Percentiles rank a stretch among this genome's conserved stretches.
Conservation (phyloP, 2,888 invertebrate genomes). For the Rhagophthalmus giganteus region DNA sequence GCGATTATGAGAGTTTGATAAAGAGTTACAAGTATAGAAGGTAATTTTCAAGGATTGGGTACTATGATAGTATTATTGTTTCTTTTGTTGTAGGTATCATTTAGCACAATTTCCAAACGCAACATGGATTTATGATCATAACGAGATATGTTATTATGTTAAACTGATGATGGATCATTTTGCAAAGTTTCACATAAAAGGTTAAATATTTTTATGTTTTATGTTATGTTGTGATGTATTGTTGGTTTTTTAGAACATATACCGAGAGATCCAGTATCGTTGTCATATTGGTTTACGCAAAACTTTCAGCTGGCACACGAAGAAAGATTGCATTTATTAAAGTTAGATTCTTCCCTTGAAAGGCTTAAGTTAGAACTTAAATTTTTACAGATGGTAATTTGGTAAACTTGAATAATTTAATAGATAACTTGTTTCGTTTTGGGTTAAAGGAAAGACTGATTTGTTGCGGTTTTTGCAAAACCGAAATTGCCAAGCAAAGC, state of each 20-base stretch:
- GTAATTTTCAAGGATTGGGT: no score
- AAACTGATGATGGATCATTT: constrained; percentile 44
- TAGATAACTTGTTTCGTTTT: background rate
- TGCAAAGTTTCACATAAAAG: constrained; percentile 42
- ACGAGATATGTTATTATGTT: constrained; percentile 48
- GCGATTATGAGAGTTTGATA: constrained; percentile 41
- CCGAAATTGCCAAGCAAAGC: constrained; percentile 64
- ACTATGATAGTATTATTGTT: no score
- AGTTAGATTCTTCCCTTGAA: constrained; percentile 68
- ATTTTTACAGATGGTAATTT: constrained; percentile 54
- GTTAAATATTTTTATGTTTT: no score
- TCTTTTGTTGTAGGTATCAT: no score
- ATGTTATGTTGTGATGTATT: no score
- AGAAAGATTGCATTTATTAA: constrained; percentile 65
- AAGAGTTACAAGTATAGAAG: constrained; percentile 49
- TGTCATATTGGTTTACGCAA: constrained; percentile 81
- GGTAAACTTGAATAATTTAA: constrained; percentile 7
- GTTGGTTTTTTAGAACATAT: constrained; percentile 45
- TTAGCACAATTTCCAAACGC: constrained; percentile 48
- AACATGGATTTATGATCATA: constrained; percentile 50
- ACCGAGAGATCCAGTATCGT: constrained; percentile 67
- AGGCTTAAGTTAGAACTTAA: constrained; percentile 64
- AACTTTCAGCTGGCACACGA: constrained; percentile 71
- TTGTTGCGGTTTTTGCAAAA: constrained; percentile 62
- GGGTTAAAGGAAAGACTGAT: constrained; percentile 56